These are phyloP conservation scores for Drosophila gaucha DNA, from an alignment of 2,888 invertebrate genomes.

Conservation along the genomic window DNA sequence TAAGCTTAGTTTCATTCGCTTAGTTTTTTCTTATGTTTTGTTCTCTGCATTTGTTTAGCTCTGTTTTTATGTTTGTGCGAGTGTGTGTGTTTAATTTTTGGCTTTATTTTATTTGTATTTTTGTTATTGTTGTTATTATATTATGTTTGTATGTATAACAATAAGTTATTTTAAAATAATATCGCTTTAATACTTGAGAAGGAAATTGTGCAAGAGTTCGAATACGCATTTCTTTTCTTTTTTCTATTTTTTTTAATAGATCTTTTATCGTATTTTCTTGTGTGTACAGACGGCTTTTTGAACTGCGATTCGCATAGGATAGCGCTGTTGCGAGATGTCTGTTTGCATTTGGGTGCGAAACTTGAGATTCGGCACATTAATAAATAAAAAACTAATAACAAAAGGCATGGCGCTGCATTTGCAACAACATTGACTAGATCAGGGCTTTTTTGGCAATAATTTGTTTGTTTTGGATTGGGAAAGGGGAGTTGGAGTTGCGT, in stretches of 20 bases:
- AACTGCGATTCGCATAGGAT: slow-evolving; percentile 67
- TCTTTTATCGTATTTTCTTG: slow-evolving; percentile 33
- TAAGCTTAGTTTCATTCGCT: slow-evolving; percentile 44
- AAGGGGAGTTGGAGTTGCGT: slow-evolving; percentile 4
- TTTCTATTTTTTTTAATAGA: slow-evolving; percentile 22
- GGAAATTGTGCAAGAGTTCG: slow-evolving; percentile 73
- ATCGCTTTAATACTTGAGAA: slow-evolving; percentile 80
- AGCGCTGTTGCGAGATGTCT: slow-evolving; percentile 47
- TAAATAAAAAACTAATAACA: slow-evolving; percentile 77
- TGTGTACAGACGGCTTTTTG: slow-evolving; percentile 41
- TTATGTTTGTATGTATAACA: slow-evolving; percentile 67
- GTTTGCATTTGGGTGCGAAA: slow-evolving; percentile 57
- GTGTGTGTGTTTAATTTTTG: slow-evolving; percentile 35
- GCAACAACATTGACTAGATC: slow-evolving; percentile 69
- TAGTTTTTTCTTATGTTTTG: slow-evolving; percentile 43
- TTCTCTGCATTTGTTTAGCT: slow-evolving; percentile 42
- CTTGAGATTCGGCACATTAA: slow-evolving; percentile 69
- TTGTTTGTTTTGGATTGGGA: slow-evolving; percentile 5
- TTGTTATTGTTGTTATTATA: slow-evolving; percentile 51
- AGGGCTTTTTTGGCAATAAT: slow-evolving; percentile 42
- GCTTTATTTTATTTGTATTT: slow-evolving; percentile 42
- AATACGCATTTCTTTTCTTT: slow-evolving; percentile 45
- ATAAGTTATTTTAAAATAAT: slow-evolving; percentile 74
- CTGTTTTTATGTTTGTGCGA: slow-evolving; percentile 18
- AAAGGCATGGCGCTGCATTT: slow-evolving; percentile 65